Conservation (phyloP, 2,113 vertebrate genomes). For the Terrapene triunguis region DNA sequence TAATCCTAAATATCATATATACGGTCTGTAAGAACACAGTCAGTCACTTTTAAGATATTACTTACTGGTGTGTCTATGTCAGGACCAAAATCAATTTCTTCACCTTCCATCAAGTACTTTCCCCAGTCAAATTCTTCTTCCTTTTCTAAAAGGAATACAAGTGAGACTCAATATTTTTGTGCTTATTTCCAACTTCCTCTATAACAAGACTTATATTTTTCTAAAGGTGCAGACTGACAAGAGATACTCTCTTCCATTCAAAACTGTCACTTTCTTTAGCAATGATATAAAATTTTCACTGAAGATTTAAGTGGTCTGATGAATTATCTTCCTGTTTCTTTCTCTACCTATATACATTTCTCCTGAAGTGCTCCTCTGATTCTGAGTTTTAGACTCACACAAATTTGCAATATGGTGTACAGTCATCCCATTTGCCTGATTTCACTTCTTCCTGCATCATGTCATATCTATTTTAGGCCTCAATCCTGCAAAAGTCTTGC, state of each 20-base stretch:
- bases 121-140: constrained; percentile 94
- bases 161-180: constrained; percentile 33
- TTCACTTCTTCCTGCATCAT: not conserved
- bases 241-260: not conserved
- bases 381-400: not conserved
- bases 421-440: not conserved
- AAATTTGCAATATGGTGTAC: not conserved
- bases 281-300: not conserved
- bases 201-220: not conserved
- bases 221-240: not conserved
- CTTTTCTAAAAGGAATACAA: constrained; percentile 80
- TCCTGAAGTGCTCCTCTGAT: not conserved
- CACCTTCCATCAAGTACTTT: constrained; percentile 94
- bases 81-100: constrained; percentile 88
- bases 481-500: constrained; percentile 45
- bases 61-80: constrained; percentile 92
- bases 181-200: not conserved
- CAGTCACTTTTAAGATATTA: constrained; percentile 35
- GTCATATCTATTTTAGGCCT: not conserved
- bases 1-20: not conserved
- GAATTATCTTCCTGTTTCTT: not conserved
- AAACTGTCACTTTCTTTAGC: not conserved
- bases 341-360: not conserved
- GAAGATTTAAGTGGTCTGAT: not conserved
- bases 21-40: not conserved